phyloP scores from a whole-genome alignment of 2,797 vertebrate species.

The Sebastes dallii region DNA sequence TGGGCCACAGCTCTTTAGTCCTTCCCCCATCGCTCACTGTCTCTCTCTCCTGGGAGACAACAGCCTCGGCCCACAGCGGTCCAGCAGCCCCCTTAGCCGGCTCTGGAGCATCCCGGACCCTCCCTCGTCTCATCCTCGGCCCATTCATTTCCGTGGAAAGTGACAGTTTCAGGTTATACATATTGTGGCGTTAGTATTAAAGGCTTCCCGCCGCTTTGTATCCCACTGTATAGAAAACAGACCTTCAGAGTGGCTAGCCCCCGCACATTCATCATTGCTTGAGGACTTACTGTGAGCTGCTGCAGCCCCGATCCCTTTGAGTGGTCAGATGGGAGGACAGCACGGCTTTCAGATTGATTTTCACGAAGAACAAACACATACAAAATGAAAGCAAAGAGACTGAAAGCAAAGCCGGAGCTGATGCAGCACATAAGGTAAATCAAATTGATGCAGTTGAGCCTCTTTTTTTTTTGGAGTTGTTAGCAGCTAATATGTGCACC shows the following conservation, averaged over 20 bases:
- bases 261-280: conserved; percentile 72
- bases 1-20: conserved; percentile 56
- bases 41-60: conserved; percentile 61
- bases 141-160: conserved; percentile 72
- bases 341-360: conserved; percentile 67
- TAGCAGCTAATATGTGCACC: conserved; percentile 14
- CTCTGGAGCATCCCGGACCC: conserved; percentile 29
- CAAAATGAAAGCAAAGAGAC: conserved; percentile 30
- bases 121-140: conserved; percentile 30
- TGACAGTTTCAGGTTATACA: conserved; percentile 82
- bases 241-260: conserved; percentile 51
- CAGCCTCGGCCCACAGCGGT: conserved; percentile 36
- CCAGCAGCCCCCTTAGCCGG: conserved; percentile 31
- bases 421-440: conserved; percentile 38
- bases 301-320: conserved; percentile 56
- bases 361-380: conserved; percentile 55
- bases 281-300: conserved; percentile 47
- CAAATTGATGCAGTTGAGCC: conserved; percentile 43
- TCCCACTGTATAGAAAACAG: conserved; percentile 56
- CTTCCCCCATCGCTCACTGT: conserved; percentile 67
- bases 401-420: conserved; percentile 35
- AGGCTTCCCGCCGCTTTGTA: conserved; percentile 49
- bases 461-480: conserved; percentile 1
- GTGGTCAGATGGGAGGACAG: conserved; percentile 59
- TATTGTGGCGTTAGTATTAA: conserved; percentile 65